These are phyloP conservation scores for Cyphomyrus discorhynchus DNA, from an alignment of 2,113 vertebrate genomes.

Conservation along the genomic window DNA sequence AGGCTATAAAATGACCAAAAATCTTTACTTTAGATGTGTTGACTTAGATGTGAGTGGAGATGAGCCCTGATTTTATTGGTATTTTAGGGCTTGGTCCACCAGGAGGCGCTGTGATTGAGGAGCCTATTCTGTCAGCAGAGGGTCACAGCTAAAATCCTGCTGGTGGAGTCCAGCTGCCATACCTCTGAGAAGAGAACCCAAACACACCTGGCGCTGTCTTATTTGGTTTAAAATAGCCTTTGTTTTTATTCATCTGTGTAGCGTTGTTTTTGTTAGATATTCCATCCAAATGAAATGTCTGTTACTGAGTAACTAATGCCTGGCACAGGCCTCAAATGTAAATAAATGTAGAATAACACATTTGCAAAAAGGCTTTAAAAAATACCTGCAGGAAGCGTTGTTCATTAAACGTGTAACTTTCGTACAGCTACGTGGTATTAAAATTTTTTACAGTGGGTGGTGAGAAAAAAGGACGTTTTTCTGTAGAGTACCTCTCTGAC, in stretches of 20 bases:
- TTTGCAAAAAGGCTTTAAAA: constrained; percentile 45
- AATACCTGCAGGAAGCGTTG: constrained; percentile 54
- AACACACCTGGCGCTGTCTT: not conserved
- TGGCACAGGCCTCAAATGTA: constrained; percentile 36
- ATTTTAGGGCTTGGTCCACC: not conserved
- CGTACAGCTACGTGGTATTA: constrained; percentile 44
- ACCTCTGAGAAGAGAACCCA: not conserved
- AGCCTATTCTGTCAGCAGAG: not conserved
- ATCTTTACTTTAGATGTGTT: not conserved
- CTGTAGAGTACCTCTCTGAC: constrained; percentile 56
- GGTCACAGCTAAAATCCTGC: not conserved
- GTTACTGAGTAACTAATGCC: constrained; percentile 22
- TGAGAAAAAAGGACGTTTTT: constrained; percentile 60
- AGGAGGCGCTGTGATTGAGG: not conserved
- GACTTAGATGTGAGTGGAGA: not conserved
- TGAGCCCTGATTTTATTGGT: not conserved
- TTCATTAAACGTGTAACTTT: constrained; percentile 82
- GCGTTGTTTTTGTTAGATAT: constrained; percentile 15
- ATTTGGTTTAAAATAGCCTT: not conserved
- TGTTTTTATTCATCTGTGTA: constrained; percentile 7
- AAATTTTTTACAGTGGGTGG: constrained; percentile 45
- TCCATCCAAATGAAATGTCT: constrained; percentile 20
- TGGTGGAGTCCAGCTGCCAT: not conserved
- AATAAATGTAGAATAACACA: constrained; percentile 43
- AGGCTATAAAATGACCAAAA: not conserved